These are phyloP conservation scores for Ridgeia piscesae DNA, from an alignment of 1,140 invertebrate genomes.

Conservation along the genomic window DNA sequence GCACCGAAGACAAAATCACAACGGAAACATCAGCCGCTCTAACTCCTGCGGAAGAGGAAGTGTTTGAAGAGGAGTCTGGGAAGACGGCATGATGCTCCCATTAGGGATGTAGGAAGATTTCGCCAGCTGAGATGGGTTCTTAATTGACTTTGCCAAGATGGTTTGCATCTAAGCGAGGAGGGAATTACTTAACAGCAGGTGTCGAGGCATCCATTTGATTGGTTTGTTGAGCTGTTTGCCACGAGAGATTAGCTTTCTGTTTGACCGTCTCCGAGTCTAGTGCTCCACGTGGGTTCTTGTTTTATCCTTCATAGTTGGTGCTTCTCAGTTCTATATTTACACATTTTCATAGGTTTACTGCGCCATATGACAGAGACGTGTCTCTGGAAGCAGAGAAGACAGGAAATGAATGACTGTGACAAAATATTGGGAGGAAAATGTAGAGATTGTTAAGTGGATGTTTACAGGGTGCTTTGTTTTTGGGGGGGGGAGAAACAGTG, in stretches of 20 bases:
- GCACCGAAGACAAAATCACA: not conserved
- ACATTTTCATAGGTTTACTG: no score
- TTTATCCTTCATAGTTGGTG: not conserved
- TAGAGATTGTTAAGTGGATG: not conserved
- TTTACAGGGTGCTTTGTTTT: not conserved
- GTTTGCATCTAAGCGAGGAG: not conserved
- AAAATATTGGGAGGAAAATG: not conserved
- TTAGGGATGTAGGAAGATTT: not conserved
- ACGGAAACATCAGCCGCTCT: not conserved
- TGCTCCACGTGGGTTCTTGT: not conserved
- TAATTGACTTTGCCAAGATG: not conserved
- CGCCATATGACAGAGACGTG: no score
- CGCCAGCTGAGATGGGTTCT: not conserved
- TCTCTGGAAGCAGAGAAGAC: not conserved
- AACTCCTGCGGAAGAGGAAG: not conserved
- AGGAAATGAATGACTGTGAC: not conserved
- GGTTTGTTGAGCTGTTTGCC: not conserved
- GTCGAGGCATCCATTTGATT: not conserved
- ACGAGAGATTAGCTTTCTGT: not conserved
- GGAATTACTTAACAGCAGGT: not conserved
- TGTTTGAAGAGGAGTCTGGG: not conserved
- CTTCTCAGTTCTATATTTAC: not conserved
- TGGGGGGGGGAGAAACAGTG: not conserved
- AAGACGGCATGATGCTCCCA: not conserved
- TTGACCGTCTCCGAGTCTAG: not conserved